These are phyloP conservation scores for Adela reaumurella DNA, from an alignment of 2,888 invertebrate species.

Conservation along the genomic window DNA sequence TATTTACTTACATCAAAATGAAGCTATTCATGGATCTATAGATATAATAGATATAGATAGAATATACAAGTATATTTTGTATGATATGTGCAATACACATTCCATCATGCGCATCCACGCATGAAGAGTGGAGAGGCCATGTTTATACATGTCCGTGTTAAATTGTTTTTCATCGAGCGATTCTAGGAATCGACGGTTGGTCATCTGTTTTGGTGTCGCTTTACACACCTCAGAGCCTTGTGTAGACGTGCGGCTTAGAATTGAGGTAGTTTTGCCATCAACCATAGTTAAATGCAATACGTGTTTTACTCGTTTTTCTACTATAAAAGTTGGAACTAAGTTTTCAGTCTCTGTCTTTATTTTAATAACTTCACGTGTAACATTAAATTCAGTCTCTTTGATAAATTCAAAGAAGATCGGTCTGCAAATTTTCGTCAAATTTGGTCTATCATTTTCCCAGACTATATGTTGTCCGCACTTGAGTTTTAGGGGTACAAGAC, in stretches of 20 bases:
- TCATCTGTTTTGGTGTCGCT: slow-evolving; percentile 12
- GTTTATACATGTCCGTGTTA: slow-evolving; percentile 9
- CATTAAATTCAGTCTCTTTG: background rate
- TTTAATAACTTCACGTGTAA: background rate
- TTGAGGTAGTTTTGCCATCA: background rate
- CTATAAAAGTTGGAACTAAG: background rate
- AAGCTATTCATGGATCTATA: too few relatives aligned
- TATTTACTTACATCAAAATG: too few relatives aligned
- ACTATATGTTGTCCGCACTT: background rate
- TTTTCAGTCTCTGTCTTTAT: background rate
- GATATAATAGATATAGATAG: too few relatives aligned
- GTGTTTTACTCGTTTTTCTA: background rate
- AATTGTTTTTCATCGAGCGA: slow-evolving; percentile 9
- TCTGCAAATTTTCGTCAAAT: background rate
- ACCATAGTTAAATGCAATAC: background rate
- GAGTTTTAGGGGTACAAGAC: background rate
- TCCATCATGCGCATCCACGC: slow-evolving; percentile 14
- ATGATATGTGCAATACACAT: slow-evolving; percentile 11
- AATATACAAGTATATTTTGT: too few relatives aligned
- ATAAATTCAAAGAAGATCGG: background rate
- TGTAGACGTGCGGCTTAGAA: background rate
- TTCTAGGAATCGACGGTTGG: too few relatives aligned
- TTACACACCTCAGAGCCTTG: slow-evolving; percentile 8
- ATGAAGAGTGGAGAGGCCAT: slow-evolving; percentile 12
- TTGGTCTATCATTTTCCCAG: background rate